Conservation (phyloP, 2,113 vertebrate genomes). For the Balaenoptera acutorostrata region DNA sequence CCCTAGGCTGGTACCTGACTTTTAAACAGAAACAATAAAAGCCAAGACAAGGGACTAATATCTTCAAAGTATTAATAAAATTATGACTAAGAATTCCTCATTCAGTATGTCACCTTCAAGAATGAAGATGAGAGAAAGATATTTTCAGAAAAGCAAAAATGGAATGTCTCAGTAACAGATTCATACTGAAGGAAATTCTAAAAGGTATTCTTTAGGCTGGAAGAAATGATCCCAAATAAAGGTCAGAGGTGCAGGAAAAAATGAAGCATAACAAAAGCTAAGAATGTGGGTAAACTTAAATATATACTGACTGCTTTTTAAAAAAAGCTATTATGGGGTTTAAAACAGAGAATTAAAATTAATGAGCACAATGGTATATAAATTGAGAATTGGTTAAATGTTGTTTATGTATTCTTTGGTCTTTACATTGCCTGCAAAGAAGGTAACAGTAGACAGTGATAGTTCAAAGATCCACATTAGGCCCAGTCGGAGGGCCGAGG, state of each 20-base stretch:
- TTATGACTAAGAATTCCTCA: neutral
- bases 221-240: neutral
- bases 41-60: neutral
- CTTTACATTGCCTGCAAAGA: neutral
- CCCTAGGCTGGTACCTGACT: neutral
- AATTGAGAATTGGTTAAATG: neutral
- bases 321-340: neutral
- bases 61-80: neutral
- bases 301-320: neutral
- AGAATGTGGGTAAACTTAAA: neutral
- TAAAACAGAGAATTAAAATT: neutral
- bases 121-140: neutral
- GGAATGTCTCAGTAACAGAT: neutral
- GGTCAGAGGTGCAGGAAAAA: neutral
- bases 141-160: conserved; percentile 13
- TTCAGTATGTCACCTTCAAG: neutral
- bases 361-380: neutral
- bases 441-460: neutral
- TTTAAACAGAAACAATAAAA: neutral
- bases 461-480: neutral
- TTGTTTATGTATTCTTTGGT: neutral
- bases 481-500: accelerated
- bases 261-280: neutral
- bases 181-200: neutral
- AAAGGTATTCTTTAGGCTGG: neutral